Evolutionary conservation across 2,113 vertebrate genomes (phyloP), one percentile per base, ranked within the genome.

Genomic region (Poeciliopsis turrubarensis): DNA sequence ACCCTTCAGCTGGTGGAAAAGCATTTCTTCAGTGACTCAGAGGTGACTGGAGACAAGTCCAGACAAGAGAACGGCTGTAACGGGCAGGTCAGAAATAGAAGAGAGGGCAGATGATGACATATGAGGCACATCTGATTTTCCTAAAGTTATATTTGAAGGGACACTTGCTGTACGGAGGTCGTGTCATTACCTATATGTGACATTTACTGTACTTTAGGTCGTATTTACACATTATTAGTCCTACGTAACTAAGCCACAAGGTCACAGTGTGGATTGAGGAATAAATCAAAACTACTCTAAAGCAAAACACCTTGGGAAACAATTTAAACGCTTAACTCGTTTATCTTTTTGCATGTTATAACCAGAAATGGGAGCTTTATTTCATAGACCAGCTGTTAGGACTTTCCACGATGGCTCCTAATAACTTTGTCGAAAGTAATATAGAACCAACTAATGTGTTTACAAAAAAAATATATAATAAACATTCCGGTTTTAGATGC

Each of bases 21-120:
- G 67, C 22, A 29, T 82, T 47, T 73, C 74, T 69, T 84, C 65
- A 78, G 9, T 87, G 81, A 91, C 70, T 87, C 82, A 87, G 26
- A 70, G 44, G 41, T 65, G 68, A 79, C n/a, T 65, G 72, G 82
- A 86, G 75, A 88, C 81, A 17, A 60, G 78, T 87, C 73, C 62
- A 83, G 79, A 86, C 74, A 79, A 79, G 86, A 32, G 73, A 79
- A 41, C 25, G 60, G 72, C 65, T 79, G 71, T 30, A 25, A 65
- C 82, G 73, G 79, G n/a, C 77, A 61, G 31, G 30, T 77, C 27
- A 66, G 72, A 90, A 85, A 82, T 54, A 84, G 72, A 80, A 41
- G 64, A 73, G 65, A 72, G 31, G 32, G 63, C 8, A 31, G 68
- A 68, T 51, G 44, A 79, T 34, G 77, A 68, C 60, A 64, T 57